Evolutionary conservation across 53 echinoderm and acorn worm species (phyloP).

Genomic region (Actinopyga echinites): DNA sequence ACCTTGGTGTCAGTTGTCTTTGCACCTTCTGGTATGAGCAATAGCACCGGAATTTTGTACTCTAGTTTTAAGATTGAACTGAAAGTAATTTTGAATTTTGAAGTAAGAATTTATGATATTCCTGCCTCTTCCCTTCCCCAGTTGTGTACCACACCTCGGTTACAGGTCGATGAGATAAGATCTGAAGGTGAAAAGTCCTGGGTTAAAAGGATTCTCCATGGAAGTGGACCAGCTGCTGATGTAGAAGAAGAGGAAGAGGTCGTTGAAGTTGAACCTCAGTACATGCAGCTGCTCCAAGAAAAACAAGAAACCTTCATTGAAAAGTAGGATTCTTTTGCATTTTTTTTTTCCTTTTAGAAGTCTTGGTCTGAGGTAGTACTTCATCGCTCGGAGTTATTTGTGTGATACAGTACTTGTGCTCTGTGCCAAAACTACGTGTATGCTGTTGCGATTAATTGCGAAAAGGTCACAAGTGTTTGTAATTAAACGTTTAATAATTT

Average conservation of each 20-base stretch:
- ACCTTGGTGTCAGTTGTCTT: too few relatives aligned
- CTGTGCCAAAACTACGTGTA: too few relatives aligned
- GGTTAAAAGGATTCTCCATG: slow-evolving; percentile 77
- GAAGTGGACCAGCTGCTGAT: slow-evolving; percentile 87
- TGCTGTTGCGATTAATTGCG: too few relatives aligned
- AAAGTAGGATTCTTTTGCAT: too few relatives aligned
- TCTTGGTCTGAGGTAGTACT: too few relatives aligned
- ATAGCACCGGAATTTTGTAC: too few relatives aligned
- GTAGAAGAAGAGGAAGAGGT: slow-evolving; percentile 77
- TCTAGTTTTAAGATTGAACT: neutral
- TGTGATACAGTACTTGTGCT: too few relatives aligned
- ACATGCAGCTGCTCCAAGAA: slow-evolving; percentile 86
- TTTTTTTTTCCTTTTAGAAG: too few relatives aligned
- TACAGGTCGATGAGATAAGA: slow-evolving; percentile 31
- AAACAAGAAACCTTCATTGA: slow-evolving; percentile 69
- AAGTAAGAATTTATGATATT: neutral
- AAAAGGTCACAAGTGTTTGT: too few relatives aligned
- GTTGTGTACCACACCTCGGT: neutral
- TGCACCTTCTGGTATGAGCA: too few relatives aligned
- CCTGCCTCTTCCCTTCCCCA: neutral
- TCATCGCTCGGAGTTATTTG: too few relatives aligned
- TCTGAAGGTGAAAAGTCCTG: slow-evolving; percentile 76
- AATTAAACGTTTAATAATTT: too few relatives aligned
- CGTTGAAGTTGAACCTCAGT: slow-evolving; percentile 85
- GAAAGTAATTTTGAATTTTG: neutral